These are phyloP conservation scores for Emydura subglobosa DNA, from an alignment of 2,113 vertebrate species.

Conservation along the genomic window DNA sequence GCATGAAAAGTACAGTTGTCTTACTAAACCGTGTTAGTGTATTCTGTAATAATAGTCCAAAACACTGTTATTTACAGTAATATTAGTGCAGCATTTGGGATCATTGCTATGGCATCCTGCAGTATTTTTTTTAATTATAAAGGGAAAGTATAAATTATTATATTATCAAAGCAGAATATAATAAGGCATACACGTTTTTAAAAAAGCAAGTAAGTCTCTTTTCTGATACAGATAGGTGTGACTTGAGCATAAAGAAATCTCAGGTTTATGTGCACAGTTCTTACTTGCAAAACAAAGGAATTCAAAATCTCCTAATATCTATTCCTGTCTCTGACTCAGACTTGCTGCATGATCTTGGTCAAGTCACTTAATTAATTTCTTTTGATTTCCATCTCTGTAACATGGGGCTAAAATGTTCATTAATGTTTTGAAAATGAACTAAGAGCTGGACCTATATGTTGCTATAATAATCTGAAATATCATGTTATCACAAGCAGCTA, in stretches of 20 bases:
- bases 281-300: neutral
- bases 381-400: neutral
- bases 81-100: neutral
- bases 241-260: neutral
- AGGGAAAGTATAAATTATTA: neutral
- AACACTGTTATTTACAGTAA: conserved; percentile 29
- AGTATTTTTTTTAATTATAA: conserved; percentile 12
- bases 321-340: neutral
- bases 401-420: neutral
- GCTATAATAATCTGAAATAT: neutral
- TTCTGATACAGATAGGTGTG: neutral
- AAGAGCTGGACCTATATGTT: neutral
- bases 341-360: neutral
- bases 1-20: conserved; percentile 19
- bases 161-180: neutral
- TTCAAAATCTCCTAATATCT: neutral
- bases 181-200: neutral
- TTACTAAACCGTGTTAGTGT: conserved; percentile 24
- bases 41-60: conserved; percentile 9
- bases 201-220: conserved; percentile 36
- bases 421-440: neutral
- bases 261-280: neutral
- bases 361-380: neutral
- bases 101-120: conserved; percentile 26
- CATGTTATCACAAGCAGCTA: neutral